These are phyloP conservation scores for Hyposoter dolosus DNA, from an alignment of 2,888 invertebrate genomes.

Conservation along the genomic window DNA sequence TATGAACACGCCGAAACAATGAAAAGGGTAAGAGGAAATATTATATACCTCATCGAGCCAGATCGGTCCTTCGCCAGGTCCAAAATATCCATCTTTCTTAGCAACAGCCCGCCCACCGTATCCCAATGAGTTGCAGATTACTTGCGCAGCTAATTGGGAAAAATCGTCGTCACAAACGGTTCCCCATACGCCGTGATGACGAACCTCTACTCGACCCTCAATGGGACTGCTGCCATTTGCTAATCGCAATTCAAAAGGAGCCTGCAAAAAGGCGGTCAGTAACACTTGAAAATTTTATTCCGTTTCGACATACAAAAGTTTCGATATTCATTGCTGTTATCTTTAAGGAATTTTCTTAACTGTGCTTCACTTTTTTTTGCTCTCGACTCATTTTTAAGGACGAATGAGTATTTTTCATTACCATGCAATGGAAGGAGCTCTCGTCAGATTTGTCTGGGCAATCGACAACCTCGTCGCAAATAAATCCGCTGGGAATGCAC, in stretches of 20 bases:
- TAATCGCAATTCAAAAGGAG: slow-evolving; percentile 87
- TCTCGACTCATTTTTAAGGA: not conserved
- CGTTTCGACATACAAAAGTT: not conserved
- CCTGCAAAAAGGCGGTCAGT: slow-evolving; percentile 77
- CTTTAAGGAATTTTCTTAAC: not conserved
- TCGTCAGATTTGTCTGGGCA: slow-evolving; percentile 89
- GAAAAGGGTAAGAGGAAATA: too few species aligned
- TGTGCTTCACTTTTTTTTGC: not conserved
- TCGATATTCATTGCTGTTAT: not conserved
- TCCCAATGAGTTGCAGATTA: slow-evolving; percentile 87
- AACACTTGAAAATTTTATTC: not conserved
- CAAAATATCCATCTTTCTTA: slow-evolving; percentile 86
- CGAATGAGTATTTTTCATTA: slow-evolving; percentile 73
- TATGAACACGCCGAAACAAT: too few species aligned
- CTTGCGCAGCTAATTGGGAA: slow-evolving; percentile 88
- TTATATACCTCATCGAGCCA: slow-evolving; percentile 89
- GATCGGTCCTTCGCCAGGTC: slow-evolving; percentile 88
- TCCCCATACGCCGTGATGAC: slow-evolving; percentile 90
- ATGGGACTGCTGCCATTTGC: slow-evolving; percentile 86
- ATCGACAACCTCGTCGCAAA: slow-evolving; percentile 89
- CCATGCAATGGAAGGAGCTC: slow-evolving; percentile 86
- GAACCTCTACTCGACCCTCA: slow-evolving; percentile 90
- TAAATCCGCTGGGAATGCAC: slow-evolving; percentile 87
- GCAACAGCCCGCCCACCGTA: slow-evolving; percentile 86
- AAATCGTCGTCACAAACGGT: slow-evolving; percentile 93